Evolutionary conservation across 23 tunicate genomes (phyloP), one percentile per base, ranked within the genome.

Genomic region (Halocynthia roretzi): DNA sequence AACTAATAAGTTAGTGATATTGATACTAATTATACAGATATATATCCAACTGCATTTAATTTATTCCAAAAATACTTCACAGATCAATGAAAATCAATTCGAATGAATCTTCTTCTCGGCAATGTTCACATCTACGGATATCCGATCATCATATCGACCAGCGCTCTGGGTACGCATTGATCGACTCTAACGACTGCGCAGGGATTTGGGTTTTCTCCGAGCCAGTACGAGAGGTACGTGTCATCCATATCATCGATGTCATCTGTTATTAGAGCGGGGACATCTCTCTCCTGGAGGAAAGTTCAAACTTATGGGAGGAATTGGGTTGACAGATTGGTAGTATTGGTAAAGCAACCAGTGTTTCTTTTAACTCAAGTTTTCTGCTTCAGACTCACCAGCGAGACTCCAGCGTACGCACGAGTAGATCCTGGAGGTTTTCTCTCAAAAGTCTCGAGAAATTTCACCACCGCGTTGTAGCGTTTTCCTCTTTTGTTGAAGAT

Each of bases 231-330:
- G 15, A 86, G 68, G 69, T 80, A 86, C 6, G 78, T 23, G 23
- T 86, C 81, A 23, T 86, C 79, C 78, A 86, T 86, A 15, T 86
- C 85, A 8, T 84, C 73, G 20, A 86, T 31, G 78, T 86, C 91
- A 8, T 76, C 68, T 0, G 91, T 86, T 44, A 61, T 67, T 0
- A 86, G 76, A 15, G 56, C 21, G 15, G 58, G 44, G 53, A 75
- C 75, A 56, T 86, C 77, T 48, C 50, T 61, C 7, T 80, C 85
- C 91, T 86, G 63, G 21, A 71, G 9, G 62, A 65, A 10, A 58
- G 15, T 14, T 58, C 2, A 58, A n/a, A n/a, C 17, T n/a, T n/a
- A n/a, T n/a, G n/a, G n/a, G n/a, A n/a, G n/a, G n/a, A n/a, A n/a
- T n/a, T n/a, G n/a, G n/a, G n/a, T n/a, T n/a, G n/a, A n/a, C n/a